These are phyloP conservation scores for Epirrita christyi DNA, from an alignment of 2,888 invertebrate genomes.

Conservation along the genomic window DNA sequence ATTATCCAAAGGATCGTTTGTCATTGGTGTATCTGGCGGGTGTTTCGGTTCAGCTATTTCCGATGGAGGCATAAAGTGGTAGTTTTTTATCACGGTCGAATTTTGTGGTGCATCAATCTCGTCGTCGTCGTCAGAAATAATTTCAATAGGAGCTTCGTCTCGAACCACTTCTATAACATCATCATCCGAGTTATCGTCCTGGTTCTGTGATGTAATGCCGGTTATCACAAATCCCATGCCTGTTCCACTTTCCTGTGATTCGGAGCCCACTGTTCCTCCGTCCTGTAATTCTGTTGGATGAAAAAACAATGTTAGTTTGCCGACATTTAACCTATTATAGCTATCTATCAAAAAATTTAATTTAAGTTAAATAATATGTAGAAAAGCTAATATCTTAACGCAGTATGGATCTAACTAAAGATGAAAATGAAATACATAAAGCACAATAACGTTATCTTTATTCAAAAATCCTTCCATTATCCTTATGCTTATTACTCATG, in stretches of 20 bases:
- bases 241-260: constrained; percentile 1
- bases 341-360: no score
- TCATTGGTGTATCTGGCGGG: neutral
- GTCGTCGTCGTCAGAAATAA: constrained; percentile 75
- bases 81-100: constrained; percentile 35
- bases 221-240: constrained; percentile 15
- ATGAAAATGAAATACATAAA: neutral
- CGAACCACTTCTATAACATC: constrained; percentile 77
- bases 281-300: constrained; percentile 11
- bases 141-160: constrained; percentile 77
- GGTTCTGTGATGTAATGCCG: constrained; percentile 27
- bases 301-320: constrained; percentile 2
- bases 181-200: constrained; percentile 69
- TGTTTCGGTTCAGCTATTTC: constrained; percentile 9
- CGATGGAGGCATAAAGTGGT: constrained; percentile 17
- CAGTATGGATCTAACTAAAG: neutral
- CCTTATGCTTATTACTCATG: no score
- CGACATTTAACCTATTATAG: neutral
- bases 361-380: neutral
- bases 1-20: constrained; percentile 17
- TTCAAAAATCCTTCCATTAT: neutral
- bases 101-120: constrained; percentile 52
- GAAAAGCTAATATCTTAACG: neutral
- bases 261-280: constrained; percentile 7
- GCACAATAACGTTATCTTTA: neutral